Evolutionary conservation across 1,140 invertebrate genomes (phyloP).

Genomic region (Amphibalanus amphitrite): DNA sequence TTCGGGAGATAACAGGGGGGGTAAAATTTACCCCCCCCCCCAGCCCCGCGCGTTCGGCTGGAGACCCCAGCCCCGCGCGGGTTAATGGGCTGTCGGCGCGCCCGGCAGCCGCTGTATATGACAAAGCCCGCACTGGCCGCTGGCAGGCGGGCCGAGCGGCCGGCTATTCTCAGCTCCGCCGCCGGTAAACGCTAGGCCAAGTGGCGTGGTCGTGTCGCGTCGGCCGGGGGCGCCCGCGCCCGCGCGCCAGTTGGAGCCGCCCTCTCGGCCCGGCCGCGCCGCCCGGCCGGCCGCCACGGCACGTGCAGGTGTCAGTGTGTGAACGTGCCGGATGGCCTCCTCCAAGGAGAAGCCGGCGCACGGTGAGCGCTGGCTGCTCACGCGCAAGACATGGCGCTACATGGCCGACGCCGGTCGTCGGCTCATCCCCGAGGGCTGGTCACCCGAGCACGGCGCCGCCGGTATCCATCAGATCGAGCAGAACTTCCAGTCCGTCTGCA

Average conservation of each 20-base stretch:
- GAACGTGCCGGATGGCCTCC: too few species aligned
- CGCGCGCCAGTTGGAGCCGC: not conserved
- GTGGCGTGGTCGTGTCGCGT: not conserved
- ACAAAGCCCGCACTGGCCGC: not conserved
- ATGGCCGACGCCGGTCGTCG: slow-evolving; percentile 74
- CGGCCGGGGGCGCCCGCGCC: too few species aligned
- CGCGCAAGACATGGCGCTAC: slow-evolving; percentile 72
- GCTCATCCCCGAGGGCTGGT: slow-evolving; percentile 48
- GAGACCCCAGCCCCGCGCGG: too few species aligned
- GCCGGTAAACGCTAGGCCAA: not conserved
- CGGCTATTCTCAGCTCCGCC: not conserved
- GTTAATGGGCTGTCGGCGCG: not conserved
- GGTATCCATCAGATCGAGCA: slow-evolving; percentile 60
- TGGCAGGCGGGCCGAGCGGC: not conserved
- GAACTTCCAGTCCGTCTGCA: slow-evolving; percentile 64
- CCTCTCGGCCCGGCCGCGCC: too few species aligned
- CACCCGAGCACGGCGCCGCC: slow-evolving; percentile 40
- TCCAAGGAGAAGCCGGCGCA: not conserved
- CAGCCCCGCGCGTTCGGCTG: too few species aligned
- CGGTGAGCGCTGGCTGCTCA: slow-evolving; percentile 59
- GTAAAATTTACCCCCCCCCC: too few species aligned
- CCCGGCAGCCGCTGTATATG: not conserved
- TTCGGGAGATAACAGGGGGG: too few species aligned
- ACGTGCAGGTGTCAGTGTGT: too few species aligned
- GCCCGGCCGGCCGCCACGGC: too few species aligned